These are phyloP conservation scores for Bradypodion pumilum DNA, from an alignment of 2,797 vertebrate genomes.

Conservation along the genomic window DNA sequence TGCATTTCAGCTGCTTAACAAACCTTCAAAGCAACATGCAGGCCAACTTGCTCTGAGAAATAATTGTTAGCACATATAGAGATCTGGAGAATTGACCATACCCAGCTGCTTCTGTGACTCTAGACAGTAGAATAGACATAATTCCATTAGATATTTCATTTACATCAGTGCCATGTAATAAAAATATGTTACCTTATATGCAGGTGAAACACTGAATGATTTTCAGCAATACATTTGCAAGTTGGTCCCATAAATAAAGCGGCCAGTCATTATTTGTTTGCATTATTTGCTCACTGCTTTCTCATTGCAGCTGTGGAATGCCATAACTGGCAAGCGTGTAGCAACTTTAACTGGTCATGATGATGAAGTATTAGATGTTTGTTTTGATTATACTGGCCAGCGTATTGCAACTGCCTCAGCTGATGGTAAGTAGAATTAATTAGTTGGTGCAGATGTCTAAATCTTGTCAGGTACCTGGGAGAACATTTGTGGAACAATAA, in stretches of 20 bases:
- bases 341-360: slow-evolving; percentile 86
- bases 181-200: neutral
- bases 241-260: neutral
- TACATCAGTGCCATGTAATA: neutral
- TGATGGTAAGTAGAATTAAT: slow-evolving; percentile 81
- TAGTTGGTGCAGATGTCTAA: neutral
- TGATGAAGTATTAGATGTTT: slow-evolving; percentile 90
- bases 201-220: neutral
- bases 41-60: neutral
- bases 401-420: slow-evolving; percentile 88
- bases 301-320: slow-evolving; percentile 86
- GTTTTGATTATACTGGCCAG: slow-evolving; percentile 91
- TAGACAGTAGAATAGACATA: neutral
- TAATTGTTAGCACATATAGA: neutral
- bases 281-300: neutral
- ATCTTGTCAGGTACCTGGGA: neutral
- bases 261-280: neutral
- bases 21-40: neutral
- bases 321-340: slow-evolving; percentile 79
- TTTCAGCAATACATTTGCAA: neutral
- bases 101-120: neutral
- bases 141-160: neutral
- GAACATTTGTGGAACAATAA: neutral
- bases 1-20: neutral
- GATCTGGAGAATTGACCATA: neutral